Evolutionary conservation across 2,113 vertebrate genomes (phyloP), one percentile per base, ranked within the genome.

Genomic region (Oenanthe melanoleuca): DNA sequence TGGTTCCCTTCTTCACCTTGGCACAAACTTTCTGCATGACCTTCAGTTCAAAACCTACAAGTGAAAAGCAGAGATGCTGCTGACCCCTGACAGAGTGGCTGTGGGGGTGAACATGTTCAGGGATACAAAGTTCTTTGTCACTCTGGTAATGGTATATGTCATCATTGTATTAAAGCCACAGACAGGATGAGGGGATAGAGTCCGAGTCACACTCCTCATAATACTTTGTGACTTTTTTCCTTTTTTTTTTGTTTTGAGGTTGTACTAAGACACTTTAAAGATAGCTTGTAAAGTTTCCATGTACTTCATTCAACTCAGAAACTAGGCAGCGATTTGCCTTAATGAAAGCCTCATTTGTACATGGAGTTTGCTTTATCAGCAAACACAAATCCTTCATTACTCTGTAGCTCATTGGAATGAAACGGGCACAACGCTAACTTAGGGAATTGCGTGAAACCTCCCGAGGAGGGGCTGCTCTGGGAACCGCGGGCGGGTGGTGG

Each of bases 41-140:
- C 40, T 56, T 47, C n/a, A 20, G 12, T 29, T 67, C 66, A 50
- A 56, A 53, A 53, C 13, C 34, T 64, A 10, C 19, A 45, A 29
- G 33, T 53, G 66, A 55, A 70, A 83, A 65, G 28, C 56, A 65
- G 67, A 53, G 59, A 10, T 70, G 49, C 17, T 38, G 19, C 23
- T 29, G 52, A 24, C 17, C 45, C 33, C 34, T 38, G 24, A 33
- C 2, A 2, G 37, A 45, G 18, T 2, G 3, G n/a, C 60, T 56
- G 21, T 28, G 34, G 53, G 38, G 37, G 25, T 22, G 52, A 57
- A n/a, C 31, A 11, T 2, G 1, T 14, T 34, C 31, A 21, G 14
- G 57, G 53, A 25, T 16, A 28, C 0, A 0, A 2, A 14, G 24
- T 20, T 61, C 26, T 74, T 45, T 1, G 0, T 74, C 37, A 56